A percentile compares a stretch with the other conserved stretches of the same genome.
Conservation (phyloP, 2,888 invertebrate species). For the Chalcis sispes region DNA sequence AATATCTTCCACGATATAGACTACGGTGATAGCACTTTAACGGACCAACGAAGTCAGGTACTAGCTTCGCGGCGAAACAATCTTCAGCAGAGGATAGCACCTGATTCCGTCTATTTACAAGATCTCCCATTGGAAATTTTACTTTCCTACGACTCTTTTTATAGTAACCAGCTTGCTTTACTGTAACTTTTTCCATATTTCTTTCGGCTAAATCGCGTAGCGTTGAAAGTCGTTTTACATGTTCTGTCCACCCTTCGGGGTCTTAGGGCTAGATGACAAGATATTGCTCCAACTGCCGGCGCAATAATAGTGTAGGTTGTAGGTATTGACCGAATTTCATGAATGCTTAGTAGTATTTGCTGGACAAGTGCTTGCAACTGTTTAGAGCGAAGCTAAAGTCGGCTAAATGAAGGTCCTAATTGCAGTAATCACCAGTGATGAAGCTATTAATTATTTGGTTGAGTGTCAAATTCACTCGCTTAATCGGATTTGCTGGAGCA, state of each 20-base stretch:
- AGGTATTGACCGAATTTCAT: conserved; percentile 55
- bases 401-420: too few species aligned
- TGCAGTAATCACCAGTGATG: conserved; percentile 29
- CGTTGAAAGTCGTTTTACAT: conserved; percentile 20
- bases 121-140: conserved; percentile 41
- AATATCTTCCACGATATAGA: too few species aligned
- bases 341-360: conserved; percentile 52
- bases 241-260: conserved; percentile 6
- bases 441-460: conserved; percentile 58
- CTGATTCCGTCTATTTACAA: conserved; percentile 41
- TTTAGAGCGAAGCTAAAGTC: too few species aligned
- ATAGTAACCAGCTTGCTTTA: conserved; percentile 50
- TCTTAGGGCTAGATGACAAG: too few species aligned
- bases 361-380: conserved; percentile 52
- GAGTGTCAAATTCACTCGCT: conserved; percentile 58
- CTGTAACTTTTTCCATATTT: too few species aligned
- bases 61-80: not conserved
- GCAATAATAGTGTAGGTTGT: too few species aligned
- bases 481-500: conserved; percentile 60
- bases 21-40: too few species aligned
- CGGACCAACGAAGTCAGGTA: not conserved
- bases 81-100: conserved; percentile 34
- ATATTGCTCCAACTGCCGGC: too few species aligned
- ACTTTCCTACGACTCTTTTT: conserved; percentile 48
- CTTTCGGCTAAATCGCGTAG: conserved; percentile 31